These are phyloP conservation scores for Virgularia gustaviana DNA, from an alignment of 92 coral and sea anemone genomes.

Conservation along the genomic window DNA sequence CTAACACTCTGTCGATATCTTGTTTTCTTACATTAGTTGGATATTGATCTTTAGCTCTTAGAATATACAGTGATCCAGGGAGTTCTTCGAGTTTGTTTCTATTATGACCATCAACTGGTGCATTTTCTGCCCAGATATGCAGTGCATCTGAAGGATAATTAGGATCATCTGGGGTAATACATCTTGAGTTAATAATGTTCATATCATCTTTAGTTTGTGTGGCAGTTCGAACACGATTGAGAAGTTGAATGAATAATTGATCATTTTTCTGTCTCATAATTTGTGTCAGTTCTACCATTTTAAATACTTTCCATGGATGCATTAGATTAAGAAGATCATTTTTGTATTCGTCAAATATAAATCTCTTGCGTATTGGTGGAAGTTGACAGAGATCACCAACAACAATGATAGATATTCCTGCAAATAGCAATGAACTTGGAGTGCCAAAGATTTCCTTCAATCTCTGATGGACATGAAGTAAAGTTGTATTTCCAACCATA, in stretches of 20 bases:
- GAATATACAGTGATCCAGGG: not conserved
- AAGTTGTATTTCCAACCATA: too few species aligned
- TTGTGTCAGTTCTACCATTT: slow-evolving; percentile 52
- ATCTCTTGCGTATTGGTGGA: too few species aligned
- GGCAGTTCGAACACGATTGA: slow-evolving; percentile 42
- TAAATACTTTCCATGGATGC: slow-evolving; percentile 57
- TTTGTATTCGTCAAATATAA: too few species aligned
- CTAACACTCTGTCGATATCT: too few species aligned
- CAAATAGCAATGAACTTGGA: not conserved
- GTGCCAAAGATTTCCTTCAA: not conserved
- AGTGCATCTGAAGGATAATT: not conserved
- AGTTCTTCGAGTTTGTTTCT: too few species aligned
- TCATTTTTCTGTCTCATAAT: slow-evolving; percentile 66
- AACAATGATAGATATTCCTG: not conserved
- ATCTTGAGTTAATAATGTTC: slow-evolving; percentile 2
- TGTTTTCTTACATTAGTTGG: too few species aligned
- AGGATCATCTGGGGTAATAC: not conserved
- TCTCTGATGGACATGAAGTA: too few species aligned
- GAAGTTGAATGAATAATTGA: slow-evolving; percentile 42
- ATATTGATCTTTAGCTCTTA: not conserved
- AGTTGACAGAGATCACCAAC: too few species aligned
- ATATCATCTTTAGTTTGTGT: slow-evolving; percentile 6
- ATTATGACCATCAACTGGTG: not conserved
- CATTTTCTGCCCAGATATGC: too few species aligned
- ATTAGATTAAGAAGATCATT: too few species aligned